Conservation (phyloP, 2,888 invertebrate genomes). For the Hypomecis atomaria region DNA sequence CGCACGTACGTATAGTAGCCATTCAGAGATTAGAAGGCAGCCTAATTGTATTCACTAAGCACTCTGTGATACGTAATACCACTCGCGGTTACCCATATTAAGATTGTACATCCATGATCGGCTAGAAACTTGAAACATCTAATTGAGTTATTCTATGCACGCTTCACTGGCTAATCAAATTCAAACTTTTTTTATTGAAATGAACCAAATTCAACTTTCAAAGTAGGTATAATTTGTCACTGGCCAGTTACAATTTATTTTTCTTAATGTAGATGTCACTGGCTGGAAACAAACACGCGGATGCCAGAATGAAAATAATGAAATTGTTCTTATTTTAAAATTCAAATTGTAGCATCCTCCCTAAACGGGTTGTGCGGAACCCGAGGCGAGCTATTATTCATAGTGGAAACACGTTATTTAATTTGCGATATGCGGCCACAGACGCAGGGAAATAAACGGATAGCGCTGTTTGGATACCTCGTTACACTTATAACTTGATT, state of each 20-base stretch:
- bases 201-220: too few relatives aligned
- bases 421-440: conserved; percentile 76
- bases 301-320: conserved; percentile 39
- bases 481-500: conserved; percentile 79
- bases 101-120: too few relatives aligned
- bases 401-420: conserved; percentile 76
- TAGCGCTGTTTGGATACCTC: conserved; percentile 66
- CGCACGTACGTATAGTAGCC: too few relatives aligned
- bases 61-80: too few relatives aligned
- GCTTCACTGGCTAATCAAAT: too few relatives aligned
- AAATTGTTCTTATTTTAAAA: conserved; percentile 59
- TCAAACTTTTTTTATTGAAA: too few relatives aligned
- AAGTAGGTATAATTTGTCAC: too few relatives aligned
- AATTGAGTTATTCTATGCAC: too few relatives aligned
- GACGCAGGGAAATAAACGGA: conserved; percentile 74
- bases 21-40: too few relatives aligned
- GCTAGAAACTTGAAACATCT: too few relatives aligned
- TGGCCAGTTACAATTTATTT: conserved; percentile 17
- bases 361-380: conserved; percentile 49
- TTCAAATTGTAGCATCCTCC: conserved; percentile 56
- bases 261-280: conserved; percentile 30
- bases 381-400: conserved; percentile 60
- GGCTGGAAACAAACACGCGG: conserved; percentile 31
- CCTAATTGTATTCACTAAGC: too few relatives aligned
- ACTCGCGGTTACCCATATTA: too few relatives aligned